A percentile compares a stretch with the other conserved stretches of the same genome.
phyloP scores from a whole-genome alignment of 2,113 vertebrate species.

The Gopherus evgoodei region DNA sequence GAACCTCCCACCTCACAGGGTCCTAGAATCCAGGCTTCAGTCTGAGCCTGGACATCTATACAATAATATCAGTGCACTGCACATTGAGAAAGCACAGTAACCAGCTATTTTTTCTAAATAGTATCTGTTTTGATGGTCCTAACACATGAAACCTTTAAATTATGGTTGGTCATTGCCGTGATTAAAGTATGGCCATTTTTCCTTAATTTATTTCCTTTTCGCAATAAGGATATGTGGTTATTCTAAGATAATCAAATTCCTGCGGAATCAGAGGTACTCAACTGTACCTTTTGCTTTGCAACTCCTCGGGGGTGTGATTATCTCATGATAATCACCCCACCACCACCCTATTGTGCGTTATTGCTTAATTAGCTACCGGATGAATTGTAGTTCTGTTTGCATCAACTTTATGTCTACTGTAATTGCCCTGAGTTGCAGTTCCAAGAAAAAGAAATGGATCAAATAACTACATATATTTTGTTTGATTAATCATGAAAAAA shows the following conservation, averaged over 20 bases:
- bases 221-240: constrained; percentile 47
- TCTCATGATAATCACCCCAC: constrained; percentile 53
- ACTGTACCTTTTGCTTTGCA: constrained; percentile 21
- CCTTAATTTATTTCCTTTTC: constrained; percentile 45
- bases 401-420: constrained; percentile 75
- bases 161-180: constrained; percentile 20
- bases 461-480: constrained; percentile 79
- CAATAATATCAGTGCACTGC: background rate
- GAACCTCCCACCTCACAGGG: too few relatives aligned
- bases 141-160: background rate
- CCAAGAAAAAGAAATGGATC: constrained; percentile 71
- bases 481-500: constrained; percentile 85
- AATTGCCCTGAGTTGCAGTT: constrained; percentile 76
- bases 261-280: constrained; percentile 57
- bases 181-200: constrained; percentile 31
- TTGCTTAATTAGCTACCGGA: constrained; percentile 77
- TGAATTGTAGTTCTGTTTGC: constrained; percentile 76
- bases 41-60: fast-evolving
- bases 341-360: constrained; percentile 55
- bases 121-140: constrained; percentile 13
- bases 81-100: constrained; percentile 16
- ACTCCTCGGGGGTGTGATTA: constrained; percentile 70
- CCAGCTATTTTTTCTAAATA: constrained; percentile 29
- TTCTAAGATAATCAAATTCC: constrained; percentile 62
- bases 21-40: background rate